These are phyloP conservation scores for Xerus rutilus DNA, from an alignment of 2,797 vertebrate genomes.

Conservation along the genomic window DNA sequence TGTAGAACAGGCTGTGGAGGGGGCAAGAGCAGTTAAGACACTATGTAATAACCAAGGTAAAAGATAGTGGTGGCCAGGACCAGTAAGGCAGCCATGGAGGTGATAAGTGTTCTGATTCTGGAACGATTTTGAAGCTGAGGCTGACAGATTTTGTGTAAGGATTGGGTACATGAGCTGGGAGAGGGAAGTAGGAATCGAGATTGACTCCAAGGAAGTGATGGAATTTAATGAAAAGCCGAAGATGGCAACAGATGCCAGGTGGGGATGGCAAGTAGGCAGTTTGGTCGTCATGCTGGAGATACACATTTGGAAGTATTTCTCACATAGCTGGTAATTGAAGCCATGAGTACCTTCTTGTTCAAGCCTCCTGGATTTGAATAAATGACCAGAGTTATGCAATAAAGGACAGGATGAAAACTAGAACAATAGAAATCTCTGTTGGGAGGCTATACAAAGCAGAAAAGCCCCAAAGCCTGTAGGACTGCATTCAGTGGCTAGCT, in stretches of 20 bases:
- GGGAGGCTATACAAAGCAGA: constrained; percentile 6
- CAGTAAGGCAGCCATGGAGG: background rate
- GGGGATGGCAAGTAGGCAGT: background rate
- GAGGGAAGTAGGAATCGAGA: background rate
- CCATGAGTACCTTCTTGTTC: background rate
- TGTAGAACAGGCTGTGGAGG: background rate
- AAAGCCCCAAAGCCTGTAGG: background rate
- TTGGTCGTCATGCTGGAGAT: background rate
- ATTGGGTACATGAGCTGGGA: background rate
- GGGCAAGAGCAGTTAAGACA: background rate
- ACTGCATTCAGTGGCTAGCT: background rate
- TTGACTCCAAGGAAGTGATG: background rate
- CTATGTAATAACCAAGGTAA: background rate
- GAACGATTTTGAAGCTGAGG: background rate
- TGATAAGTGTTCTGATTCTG: background rate
- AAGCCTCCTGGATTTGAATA: constrained; percentile 39
- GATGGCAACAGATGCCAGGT: background rate
- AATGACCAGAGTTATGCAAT: background rate
- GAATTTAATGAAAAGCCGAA: constrained; percentile 15
- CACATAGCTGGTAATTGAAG: background rate
- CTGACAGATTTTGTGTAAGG: background rate
- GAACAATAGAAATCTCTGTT: constrained; percentile 43
- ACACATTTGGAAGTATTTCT: background rate
- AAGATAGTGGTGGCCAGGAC: background rate
- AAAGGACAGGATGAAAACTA: background rate